Evolutionary conservation across 2,797 vertebrate genomes (phyloP), one percentile per base, ranked within the genome.

Genomic region (Malacoctenus gilli): DNA sequence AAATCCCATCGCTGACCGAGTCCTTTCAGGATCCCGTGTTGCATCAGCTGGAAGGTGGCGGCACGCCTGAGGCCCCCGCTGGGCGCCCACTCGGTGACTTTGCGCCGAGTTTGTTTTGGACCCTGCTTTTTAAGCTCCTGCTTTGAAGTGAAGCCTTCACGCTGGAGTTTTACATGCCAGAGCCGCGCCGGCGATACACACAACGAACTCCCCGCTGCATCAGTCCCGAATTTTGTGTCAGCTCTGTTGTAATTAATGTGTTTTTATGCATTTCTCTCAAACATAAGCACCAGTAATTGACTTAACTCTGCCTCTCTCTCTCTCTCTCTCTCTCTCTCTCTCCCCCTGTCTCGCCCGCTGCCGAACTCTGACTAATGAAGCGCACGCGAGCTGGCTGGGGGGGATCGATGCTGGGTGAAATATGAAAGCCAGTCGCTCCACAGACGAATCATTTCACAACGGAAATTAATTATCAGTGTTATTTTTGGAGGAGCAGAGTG

Each of bases 391-490:
- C 16, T 4, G 78, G 70, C 75, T 42, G 62, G 57, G 43, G 25
- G 61, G 59, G 75, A 83, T 90, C 85, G 78, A 89, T 86, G 84
- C 75, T 12, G 69, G 82, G 78, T 87, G 86, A 89, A 86, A 87
- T 87, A 87, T 89, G 86, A 85, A 87, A 78, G 81, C 82, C 25
- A 62, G 84, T 84, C 80, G 37, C 71, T 68, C 70, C 72, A 31
- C 77, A 67, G 79, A 83, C 75, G 49, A 89, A 86, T 87, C 78
- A 87, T 85, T 81, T 84, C 85, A 82, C 79, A 82, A 85, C 79
- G 84, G 86, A 90, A 87, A 89, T 90, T 87, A 89, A 90, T 90
- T 87, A 90, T 87, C 82, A 83, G 83, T 87, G 79, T 88, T 90
- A 89, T 90, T 89, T 89, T 85, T 87, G 80, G 87, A 83, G 82